Evolutionary conservation across 2,113 vertebrate species (phyloP).

Genomic region (Pampusana beccarii): DNA sequence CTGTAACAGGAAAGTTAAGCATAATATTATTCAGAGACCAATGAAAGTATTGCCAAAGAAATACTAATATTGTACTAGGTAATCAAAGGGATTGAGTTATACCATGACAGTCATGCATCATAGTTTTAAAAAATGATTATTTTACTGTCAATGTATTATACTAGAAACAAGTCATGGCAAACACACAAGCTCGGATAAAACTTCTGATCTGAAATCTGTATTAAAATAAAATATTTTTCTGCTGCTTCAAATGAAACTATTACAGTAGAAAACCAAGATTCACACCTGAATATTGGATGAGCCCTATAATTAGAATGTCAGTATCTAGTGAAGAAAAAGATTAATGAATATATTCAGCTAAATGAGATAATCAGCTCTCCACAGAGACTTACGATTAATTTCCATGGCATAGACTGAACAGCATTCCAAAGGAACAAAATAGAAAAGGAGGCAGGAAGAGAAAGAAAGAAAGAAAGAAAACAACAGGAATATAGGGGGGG

Average conservation of each 20-base stretch:
- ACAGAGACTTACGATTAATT: constrained; percentile 94
- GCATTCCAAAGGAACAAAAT: constrained; percentile 30
- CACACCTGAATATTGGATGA: not conserved
- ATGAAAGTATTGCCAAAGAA: not conserved
- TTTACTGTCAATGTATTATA: not conserved
- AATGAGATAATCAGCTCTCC: not conserved
- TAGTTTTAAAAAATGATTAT: not conserved
- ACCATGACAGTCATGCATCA: not conserved
- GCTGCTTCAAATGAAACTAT: not conserved
- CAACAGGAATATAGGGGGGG: constrained; percentile 14
- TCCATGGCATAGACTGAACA: constrained; percentile 97
- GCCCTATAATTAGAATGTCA: not conserved
- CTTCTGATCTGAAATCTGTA: not conserved
- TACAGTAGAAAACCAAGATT: not conserved
- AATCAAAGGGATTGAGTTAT: not conserved
- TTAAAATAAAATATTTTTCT: not conserved
- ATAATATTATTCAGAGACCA: not conserved
- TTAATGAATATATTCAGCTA: constrained; percentile 1
- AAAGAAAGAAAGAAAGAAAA: constrained; percentile 64
- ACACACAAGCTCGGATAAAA: not conserved
- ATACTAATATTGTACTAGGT: not conserved
- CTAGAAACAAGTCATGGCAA: not conserved
- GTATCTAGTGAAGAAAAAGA: not conserved
- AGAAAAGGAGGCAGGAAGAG: not conserved
- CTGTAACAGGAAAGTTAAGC: not conserved